These are phyloP conservation scores for Sphyrna mokarran DNA, from an alignment of 2,113 vertebrate genomes.

Conservation along the genomic window DNA sequence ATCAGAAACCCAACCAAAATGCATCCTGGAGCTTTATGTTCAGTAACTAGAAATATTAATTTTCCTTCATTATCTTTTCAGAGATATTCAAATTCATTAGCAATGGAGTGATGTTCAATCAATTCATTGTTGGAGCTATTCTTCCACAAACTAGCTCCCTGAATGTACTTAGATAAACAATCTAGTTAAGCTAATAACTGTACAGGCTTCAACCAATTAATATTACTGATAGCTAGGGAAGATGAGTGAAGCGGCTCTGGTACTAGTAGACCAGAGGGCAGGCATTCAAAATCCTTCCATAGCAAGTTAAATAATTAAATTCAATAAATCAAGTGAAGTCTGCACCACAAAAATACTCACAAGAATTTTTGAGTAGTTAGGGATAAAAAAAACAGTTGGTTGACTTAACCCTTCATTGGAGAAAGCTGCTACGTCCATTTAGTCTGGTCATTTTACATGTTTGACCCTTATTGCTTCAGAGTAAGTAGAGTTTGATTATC, in stretches of 20 bases:
- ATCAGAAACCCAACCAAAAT: not conserved
- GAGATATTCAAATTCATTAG: not conserved
- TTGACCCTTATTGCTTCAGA: not conserved
- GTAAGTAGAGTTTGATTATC: not conserved
- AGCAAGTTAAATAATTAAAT: not conserved
- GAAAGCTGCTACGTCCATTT: not conserved
- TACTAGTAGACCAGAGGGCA: not conserved
- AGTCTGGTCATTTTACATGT: not conserved
- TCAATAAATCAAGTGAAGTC: not conserved
- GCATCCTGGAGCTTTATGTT: not conserved
- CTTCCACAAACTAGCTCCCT: not conserved
- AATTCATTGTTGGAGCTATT: not conserved
- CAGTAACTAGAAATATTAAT: not conserved
- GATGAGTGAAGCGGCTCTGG: not conserved
- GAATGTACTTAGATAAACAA: not conserved
- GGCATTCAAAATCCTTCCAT: not conserved
- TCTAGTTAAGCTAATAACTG: not conserved
- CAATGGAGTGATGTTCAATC: not conserved
- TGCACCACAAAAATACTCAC: not conserved
- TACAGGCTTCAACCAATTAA: not conserved
- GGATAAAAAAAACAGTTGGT: not conserved
- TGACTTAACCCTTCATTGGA: too few species aligned
- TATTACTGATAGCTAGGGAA: not conserved
- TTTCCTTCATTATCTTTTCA: not conserved
- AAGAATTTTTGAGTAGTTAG: not conserved